These are phyloP conservation scores for Holothuria scabra DNA, from an alignment of 53 echinoderm and acorn worm species.

Conservation along the genomic window DNA sequence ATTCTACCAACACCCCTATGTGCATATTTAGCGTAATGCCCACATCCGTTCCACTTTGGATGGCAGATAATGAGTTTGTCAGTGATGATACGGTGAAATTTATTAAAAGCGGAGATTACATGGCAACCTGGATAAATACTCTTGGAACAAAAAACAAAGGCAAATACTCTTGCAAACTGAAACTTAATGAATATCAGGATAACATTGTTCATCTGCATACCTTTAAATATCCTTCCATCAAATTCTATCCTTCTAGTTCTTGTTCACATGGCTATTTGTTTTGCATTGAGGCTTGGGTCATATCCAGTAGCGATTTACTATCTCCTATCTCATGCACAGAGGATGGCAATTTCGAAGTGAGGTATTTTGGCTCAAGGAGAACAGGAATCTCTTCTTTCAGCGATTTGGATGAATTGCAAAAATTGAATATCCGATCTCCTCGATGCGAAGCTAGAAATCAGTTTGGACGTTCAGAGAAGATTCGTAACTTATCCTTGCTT, in stretches of 20 bases:
- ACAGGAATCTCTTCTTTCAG: no score
- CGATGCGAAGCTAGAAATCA: slow-evolving; percentile 6
- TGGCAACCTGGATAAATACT: not conserved
- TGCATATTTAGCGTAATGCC: not conserved
- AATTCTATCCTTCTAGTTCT: not conserved
- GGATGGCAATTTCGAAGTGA: no score
- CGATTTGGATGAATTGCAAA: not conserved
- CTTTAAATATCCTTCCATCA: not conserved
- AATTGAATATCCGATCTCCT: not conserved
- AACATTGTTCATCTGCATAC: not conserved
- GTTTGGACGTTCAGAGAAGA: not conserved
- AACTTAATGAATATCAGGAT: not conserved
- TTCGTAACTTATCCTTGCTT: no score
- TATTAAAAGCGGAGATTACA: not conserved
- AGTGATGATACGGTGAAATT: no score
- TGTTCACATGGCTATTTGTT: not conserved
- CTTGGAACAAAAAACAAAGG: not conserved
- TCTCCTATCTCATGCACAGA: not conserved
- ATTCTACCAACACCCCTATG: not conserved
- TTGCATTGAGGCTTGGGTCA: not conserved
- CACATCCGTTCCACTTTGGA: not conserved
- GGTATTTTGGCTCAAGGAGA: no score
- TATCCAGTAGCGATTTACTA: not conserved
- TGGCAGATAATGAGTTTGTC: not conserved
- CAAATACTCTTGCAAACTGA: not conserved